Evolutionary conservation across 2,797 vertebrate genomes (phyloP).

Genomic region (Moxostoma hubbsi): DNA sequence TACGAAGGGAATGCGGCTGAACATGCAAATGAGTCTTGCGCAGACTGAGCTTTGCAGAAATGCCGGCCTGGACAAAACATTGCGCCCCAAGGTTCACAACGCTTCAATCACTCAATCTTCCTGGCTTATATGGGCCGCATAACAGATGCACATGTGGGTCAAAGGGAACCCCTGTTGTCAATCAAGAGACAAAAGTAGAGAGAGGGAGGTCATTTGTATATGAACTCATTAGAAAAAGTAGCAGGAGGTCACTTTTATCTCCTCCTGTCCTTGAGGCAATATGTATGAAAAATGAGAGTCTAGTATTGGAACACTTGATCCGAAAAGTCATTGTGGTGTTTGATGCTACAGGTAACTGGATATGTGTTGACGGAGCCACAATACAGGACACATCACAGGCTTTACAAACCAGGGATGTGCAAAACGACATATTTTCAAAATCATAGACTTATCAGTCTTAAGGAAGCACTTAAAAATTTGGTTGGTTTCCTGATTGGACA

Average conservation of each 20-base stretch:
- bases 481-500: no score
- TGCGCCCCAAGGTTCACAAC: slow-evolving; percentile 40
- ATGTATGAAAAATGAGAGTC: slow-evolving; percentile 46
- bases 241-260: slow-evolving; percentile 49
- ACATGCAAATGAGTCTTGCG: slow-evolving; percentile 38
- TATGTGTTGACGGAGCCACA: slow-evolving; percentile 33
- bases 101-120: slow-evolving; percentile 74
- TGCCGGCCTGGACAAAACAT: slow-evolving; percentile 11
- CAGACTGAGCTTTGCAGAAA: slow-evolving; percentile 4
- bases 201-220: slow-evolving; percentile 56
- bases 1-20: slow-evolving; percentile 18
- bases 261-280: slow-evolving; percentile 52
- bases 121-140: slow-evolving; percentile 75
- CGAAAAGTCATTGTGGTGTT: slow-evolving; percentile 11
- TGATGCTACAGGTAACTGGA: slow-evolving; percentile 18
- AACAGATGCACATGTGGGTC: slow-evolving; percentile 81
- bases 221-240: slow-evolving; percentile 61
- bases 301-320: slow-evolving; percentile 33
- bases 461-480: no score
- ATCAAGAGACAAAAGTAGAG: slow-evolving; percentile 69
- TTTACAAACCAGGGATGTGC: slow-evolving; percentile 4
- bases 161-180: slow-evolving; percentile 80
- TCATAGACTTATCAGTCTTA: no score
- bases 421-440: no score
- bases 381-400: slow-evolving; percentile 21